Evolutionary conservation across 2,797 vertebrate genomes (phyloP), one percentile per base, ranked within the genome.

Genomic region (Calcarius lapponicus): DNA sequence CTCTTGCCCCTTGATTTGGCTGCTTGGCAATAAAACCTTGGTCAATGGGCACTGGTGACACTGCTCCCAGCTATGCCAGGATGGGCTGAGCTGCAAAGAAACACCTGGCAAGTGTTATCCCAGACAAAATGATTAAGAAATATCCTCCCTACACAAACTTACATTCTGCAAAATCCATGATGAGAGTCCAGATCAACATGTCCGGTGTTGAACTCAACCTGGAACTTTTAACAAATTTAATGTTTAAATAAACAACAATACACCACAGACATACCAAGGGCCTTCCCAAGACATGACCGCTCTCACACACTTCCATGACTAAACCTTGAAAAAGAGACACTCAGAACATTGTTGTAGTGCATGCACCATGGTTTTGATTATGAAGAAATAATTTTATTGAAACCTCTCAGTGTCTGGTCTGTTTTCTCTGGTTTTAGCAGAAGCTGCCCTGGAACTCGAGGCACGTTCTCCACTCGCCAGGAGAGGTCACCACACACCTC

Each of bases 401-500:
- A 84, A 10, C 10, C 29, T 75, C 42, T n/a, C 69, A 4, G 7
- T 1, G 17, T 19, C 31, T 22, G 43, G 11, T 11, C 10, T 3
- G 1, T 22, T 72, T 48, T 26, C 8, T 12, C 24, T 19, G 19
- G 2, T 56, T 31, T 3, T 20, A 36, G 19, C 54, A 51, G 28
- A 80, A 32, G 4, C 25, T 25, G 12, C 9, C n/a, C 57, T 17
- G 0, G 2, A 61, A 20, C 11, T 36, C 8, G 40, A 38, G 66
- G 32, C 76, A 43, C 14, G 4, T 38, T 91, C 75, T 48, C 22
- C 9, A 1, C 7, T 80, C 42, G 38, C 96, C 96, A 95, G 95
- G 50, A 96, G 96, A 96, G 83, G 96, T 95, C 96, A 80, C 90
- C 94, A 88, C 70, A 86, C 73, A 31, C 95, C 80, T 86, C 66